Conservation (phyloP, 2,888 invertebrate species). For the Drosophila pseudotalamancana region DNA sequence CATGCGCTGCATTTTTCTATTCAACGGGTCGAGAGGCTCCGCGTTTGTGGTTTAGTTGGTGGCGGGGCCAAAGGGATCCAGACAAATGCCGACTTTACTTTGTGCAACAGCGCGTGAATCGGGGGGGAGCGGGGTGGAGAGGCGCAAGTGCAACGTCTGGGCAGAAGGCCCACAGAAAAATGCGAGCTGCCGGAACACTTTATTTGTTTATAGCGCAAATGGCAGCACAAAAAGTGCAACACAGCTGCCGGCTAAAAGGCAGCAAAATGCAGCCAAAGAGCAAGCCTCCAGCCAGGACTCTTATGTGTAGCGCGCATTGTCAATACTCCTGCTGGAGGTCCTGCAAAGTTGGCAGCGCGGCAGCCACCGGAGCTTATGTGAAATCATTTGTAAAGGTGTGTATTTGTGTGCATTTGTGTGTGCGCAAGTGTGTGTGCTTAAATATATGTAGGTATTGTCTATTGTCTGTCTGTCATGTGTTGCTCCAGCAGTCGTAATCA, state of each 20-base stretch:
- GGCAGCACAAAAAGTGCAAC: slow-evolving; percentile 68
- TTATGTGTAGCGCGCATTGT: slow-evolving; percentile 57
- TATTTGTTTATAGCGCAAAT: slow-evolving; percentile 73
- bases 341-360: slow-evolving; percentile 22
- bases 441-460: slow-evolving; percentile 30
- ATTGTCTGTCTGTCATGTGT: slow-evolving; percentile 44
- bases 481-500: slow-evolving; percentile 42
- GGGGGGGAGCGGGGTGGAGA: slow-evolving; percentile 15
- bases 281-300: slow-evolving; percentile 24
- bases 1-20: slow-evolving; percentile 57
- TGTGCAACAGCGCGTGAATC: slow-evolving; percentile 79
- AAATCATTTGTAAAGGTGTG: slow-evolving; percentile 4
- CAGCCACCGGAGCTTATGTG: slow-evolving; percentile 17
- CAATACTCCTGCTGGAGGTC: slow-evolving; percentile 49
- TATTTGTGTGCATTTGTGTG: neutral
- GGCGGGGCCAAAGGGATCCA: slow-evolving; percentile 11
- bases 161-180: slow-evolving; percentile 35
- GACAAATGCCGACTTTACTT: slow-evolving; percentile 77
- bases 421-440: slow-evolving; percentile 11
- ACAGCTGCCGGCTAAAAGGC: slow-evolving; percentile 53
- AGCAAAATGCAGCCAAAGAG: slow-evolving; percentile 41
- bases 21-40: slow-evolving; percentile 42
- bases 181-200: slow-evolving; percentile 47
- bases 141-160: slow-evolving; percentile 65
- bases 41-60: slow-evolving; percentile 49